A percentile compares a stretch with the other conserved stretches of the same genome.
Conservation (phyloP, 2,113 vertebrate genomes). For the Spermophilus dauricus region DNA sequence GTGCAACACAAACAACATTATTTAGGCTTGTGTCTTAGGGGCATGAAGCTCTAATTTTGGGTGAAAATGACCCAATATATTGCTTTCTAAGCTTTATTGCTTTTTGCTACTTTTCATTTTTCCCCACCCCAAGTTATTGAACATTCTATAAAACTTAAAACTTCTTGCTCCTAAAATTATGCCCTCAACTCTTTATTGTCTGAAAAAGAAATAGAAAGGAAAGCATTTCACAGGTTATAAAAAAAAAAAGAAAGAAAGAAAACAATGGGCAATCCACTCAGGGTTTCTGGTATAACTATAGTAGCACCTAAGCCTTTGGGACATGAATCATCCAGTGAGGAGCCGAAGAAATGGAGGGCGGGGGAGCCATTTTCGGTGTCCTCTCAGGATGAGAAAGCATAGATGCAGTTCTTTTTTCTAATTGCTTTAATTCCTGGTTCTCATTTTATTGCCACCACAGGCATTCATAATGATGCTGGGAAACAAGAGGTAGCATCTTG, state of each 20-base stretch:
- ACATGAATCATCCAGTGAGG: not conserved
- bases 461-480: not conserved
- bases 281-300: not conserved
- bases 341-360: not conserved
- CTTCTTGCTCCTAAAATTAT: conserved; percentile 74
- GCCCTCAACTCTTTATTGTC: conserved; percentile 53
- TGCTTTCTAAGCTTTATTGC: conserved; percentile 80
- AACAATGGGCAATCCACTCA: not conserved
- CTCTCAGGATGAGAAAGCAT: not conserved
- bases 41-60: conserved; percentile 77
- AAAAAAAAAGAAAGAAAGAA: not conserved
- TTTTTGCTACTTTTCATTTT: conserved; percentile 78
- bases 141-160: conserved; percentile 73
- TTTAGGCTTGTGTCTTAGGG: conserved; percentile 79
- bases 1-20: conserved; percentile 78
- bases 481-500: conserved; percentile 15
- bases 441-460: not conserved
- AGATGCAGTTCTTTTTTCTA: not conserved
- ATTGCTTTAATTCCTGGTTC: not conserved
- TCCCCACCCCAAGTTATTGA: conserved; percentile 71
- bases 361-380: conserved; percentile 10
- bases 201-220: not conserved
- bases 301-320: conserved; percentile 12
- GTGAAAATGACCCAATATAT: conserved; percentile 82
- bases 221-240: conserved; percentile 49